Base-by-base conservation (phyloP, 1,140 invertebrate genomes). In the Drosophila jambulina region DNA sequence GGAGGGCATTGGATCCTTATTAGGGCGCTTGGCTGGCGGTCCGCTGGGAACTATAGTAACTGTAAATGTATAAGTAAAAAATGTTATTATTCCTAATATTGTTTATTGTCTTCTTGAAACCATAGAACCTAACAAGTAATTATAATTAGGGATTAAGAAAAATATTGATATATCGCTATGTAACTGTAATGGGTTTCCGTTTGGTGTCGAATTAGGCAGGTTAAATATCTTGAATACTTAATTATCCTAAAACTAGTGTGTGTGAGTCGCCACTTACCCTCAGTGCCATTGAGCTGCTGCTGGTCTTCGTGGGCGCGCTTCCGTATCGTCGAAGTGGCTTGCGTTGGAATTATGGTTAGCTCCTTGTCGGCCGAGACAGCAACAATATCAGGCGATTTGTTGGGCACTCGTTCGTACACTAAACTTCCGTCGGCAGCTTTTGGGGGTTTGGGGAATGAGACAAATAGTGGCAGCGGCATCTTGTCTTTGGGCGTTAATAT, bases 401-500 rank as follows among this genome's bases (percentile, higher is more conserved):
- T 97, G 60, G 96, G 95, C 72, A 97, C 95, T 91, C 96, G 95
- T 92, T 97, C 97, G 85, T 97, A 98, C 53, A 97, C 91, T 70
- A 97, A 93, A 93, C 96, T 97, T 67, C 97, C 97, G 93, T 98
- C 97, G 72, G 97, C 94, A 68, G 95, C 97, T 93, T 97, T 97
- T 12, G 97, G 97, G 60, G 97, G 97, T 93, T 97, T 96, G 43
- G 97, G 97, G 93, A 97, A 98, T 72, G 96, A 96, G 56, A 97
- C 95, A 78, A 96, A 95, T 67, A 96, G 95, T 8, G 97, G 96
- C 92, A 95, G 95, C 57, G 97, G 97, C 91, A 97, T 94, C 92
- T 95, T 95, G 88, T 96, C 96, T 72, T 96, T 96, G 53, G 96
- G 96, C 34, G 97, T 97, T 42, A 97, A 94, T 57, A 96, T 94